A percentile compares a stretch with the other conserved stretches of the same genome.
phyloP scores from a whole-genome alignment of 2,113 vertebrate species.

The Apodemus speciosus region DNA sequence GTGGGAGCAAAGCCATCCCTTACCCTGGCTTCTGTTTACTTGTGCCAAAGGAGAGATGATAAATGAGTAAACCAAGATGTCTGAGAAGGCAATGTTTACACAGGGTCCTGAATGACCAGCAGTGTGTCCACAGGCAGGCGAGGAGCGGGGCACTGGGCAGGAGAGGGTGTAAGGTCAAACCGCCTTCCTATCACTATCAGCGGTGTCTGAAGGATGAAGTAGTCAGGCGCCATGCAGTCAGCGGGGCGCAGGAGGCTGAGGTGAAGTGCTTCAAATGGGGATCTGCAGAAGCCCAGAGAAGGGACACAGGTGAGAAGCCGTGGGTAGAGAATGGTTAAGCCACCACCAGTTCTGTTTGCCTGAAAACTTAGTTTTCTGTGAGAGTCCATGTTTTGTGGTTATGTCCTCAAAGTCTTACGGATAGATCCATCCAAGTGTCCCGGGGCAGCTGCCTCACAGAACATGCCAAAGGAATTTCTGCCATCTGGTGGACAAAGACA shows the following conservation, averaged over 20 bases:
- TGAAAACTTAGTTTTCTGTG: conserved; percentile 20
- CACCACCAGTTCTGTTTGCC: neutral
- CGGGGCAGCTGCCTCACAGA: neutral
- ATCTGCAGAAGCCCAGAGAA: neutral
- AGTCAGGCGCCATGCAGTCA: neutral
- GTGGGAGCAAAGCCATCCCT: neutral
- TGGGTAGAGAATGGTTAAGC: neutral
- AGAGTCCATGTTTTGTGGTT: neutral
- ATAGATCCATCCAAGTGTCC: neutral
- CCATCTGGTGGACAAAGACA: conserved; percentile 64
- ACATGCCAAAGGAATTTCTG: conserved; percentile 52
- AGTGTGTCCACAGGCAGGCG: neutral
- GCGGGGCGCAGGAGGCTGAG: neutral
- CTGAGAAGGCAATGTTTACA: neutral
- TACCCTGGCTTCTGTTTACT: neutral
- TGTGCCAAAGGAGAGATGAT: conserved; percentile 10
- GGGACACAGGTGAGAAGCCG: neutral
- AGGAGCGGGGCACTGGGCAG: neutral
- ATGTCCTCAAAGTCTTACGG: neutral
- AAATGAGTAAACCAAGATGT: neutral
- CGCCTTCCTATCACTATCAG: neutral
- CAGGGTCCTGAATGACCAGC: neutral
- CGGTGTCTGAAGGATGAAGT: neutral
- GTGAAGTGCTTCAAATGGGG: neutral
- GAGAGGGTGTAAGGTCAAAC: neutral